Evolutionary conservation across 1,140 invertebrate genomes (phyloP), one percentile per base, ranked within the genome.

Genomic region (Pygmarrhopalites habei): DNA sequence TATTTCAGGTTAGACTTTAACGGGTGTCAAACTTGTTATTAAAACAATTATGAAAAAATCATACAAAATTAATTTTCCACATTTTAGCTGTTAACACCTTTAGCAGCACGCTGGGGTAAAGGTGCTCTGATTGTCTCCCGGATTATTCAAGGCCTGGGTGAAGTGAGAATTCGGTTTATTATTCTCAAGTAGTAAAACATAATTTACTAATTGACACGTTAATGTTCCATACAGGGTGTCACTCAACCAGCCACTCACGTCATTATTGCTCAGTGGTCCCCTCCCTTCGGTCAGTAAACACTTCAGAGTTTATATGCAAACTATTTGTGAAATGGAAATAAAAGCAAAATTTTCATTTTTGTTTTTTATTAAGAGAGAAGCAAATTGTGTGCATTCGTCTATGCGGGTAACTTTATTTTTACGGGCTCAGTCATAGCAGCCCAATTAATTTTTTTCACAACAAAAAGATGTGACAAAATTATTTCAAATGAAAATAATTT

Each of bases 141-240:
- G 25, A 87, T 94, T 72, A 86, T 95, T 66, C 89, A 93, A 78
- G 94, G 94, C 19, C 75, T 96, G 7, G 92, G 89, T 71, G 92
- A 96, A 86, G 90, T 91, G 79, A 82, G 81, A 73, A 44, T n/a
- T n/a, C n/a, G n/a, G 56, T 39, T 59, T 43, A 29, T 35, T 21
- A 23, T 15, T n/a, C n/a, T n/a, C n/a, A n/a, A n/a, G n/a, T n/a
- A n/a, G n/a, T n/a, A n/a, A n/a, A n/a, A n/a, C n/a, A n/a, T n/a
- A n/a, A n/a, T n/a, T n/a, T n/a, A n/a, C n/a, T n/a, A n/a, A n/a
- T 15, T 29, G 28, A 2, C 12, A 35, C 15, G 17, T 39, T 35
- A 25, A 35, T 10, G 7, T 25, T 47, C 25, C 14, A 15, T 55
- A 7, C 62, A 72, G 67, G 72, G 72, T 12, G 66, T 73, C 7